A percentile compares a stretch with the other conserved stretches of the same genome.
Evolutionary conservation across 1,140 invertebrate species (phyloP).

Genomic region (Sitodiplosis mosellana): DNA sequence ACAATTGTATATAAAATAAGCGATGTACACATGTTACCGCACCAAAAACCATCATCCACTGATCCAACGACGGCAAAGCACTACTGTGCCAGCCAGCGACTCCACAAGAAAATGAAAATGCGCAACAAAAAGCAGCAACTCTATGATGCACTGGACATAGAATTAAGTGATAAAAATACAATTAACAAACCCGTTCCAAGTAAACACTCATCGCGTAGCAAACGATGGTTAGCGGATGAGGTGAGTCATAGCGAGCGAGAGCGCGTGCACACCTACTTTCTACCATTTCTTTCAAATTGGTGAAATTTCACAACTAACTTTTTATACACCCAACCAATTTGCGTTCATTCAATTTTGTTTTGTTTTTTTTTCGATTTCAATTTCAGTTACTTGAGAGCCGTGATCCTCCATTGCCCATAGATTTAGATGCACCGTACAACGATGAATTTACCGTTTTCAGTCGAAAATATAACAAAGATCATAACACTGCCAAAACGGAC

Average conservation of each 20-base stretch:
- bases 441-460: constrained; percentile 31
- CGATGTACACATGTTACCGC: constrained; percentile 45
- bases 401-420: constrained; percentile 38
- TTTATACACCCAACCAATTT: too few relatives aligned
- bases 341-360: too few relatives aligned
- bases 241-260: not conserved
- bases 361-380: too few relatives aligned
- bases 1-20: constrained; percentile 67
- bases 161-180: not conserved
- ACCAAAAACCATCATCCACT: constrained; percentile 20
- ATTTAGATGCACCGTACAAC: constrained; percentile 39
- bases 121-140: not conserved
- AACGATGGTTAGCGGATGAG: not conserved
- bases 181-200: not conserved
- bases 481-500: not conserved
- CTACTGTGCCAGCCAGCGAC: constrained; percentile 21
- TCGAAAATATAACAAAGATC: constrained; percentile 9
- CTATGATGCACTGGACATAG: not conserved
- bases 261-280: constrained; percentile 3
- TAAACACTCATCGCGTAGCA: not conserved
- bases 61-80: constrained; percentile 6
- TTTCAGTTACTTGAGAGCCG: constrained; percentile 31
- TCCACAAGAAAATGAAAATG: constrained; percentile 4
- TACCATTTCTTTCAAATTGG: too few relatives aligned
- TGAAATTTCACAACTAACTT: too few relatives aligned